Percentiles rank a stretch among this genome's conserved stretches.
These are phyloP conservation scores for Machimus rusticus DNA, from an alignment of 2,888 invertebrate genomes.

Conservation along the genomic window DNA sequence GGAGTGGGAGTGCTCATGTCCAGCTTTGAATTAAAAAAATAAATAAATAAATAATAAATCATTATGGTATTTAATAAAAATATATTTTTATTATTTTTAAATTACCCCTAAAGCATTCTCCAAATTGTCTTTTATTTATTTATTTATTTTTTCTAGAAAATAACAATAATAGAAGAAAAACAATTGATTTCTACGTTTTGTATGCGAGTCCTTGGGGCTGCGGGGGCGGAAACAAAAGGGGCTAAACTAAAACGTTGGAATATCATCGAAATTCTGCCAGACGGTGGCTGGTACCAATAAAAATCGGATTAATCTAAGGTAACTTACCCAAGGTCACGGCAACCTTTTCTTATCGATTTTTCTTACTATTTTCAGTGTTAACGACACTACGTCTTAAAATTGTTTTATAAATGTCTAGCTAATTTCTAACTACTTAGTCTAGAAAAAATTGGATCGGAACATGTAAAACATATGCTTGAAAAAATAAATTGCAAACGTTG, in stretches of 20 bases:
- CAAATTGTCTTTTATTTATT: no score
- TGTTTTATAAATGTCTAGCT: no score
- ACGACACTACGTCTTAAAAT: no score
- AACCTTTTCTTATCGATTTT: neutral
- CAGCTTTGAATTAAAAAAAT: conserved; percentile 4
- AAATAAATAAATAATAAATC: neutral
- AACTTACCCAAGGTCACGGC: neutral
- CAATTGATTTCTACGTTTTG: neutral
- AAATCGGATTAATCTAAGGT: neutral
- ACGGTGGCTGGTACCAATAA: neutral
- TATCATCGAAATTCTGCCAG: neutral
- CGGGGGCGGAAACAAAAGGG: neutral
- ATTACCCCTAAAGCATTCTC: no score
- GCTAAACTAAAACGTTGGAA: neutral
- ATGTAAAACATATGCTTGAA: no score
- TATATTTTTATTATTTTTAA: no score
- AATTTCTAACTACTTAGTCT: no score
- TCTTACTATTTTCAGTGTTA: no score
- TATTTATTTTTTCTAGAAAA: no score
- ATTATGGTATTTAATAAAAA: no score
- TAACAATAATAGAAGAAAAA: neutral
- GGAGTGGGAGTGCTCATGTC: conserved; percentile 32
- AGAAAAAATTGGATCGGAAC: no score
- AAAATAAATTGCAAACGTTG: no score
- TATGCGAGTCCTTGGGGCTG: neutral